These are phyloP conservation scores for Indicator maculatus DNA, from an alignment of 2,113 vertebrate species.

Conservation along the genomic window DNA sequence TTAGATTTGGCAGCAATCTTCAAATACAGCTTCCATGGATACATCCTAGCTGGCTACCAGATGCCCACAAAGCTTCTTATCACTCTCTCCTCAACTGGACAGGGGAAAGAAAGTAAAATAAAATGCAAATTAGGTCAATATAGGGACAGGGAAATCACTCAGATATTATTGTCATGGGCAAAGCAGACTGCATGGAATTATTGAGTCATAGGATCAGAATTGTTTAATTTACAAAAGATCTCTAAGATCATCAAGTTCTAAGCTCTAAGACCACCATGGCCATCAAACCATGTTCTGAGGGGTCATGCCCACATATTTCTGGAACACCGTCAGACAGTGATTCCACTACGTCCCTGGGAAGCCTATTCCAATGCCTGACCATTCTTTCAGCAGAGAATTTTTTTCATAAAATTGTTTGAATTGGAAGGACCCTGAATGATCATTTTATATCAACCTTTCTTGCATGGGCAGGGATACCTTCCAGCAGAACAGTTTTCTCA, in stretches of 20 bases:
- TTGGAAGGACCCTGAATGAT: neutral
- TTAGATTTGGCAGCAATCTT: neutral
- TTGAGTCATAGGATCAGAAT: neutral
- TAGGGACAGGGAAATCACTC: neutral
- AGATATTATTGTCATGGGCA: accelerated
- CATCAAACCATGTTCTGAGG: no score
- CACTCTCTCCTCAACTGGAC: neutral
- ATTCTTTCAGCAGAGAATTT: no score
- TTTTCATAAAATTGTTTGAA: neutral
- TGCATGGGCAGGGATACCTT: neutral
- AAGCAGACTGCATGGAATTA: neutral
- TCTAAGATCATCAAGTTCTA: no score
- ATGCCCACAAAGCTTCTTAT: accelerated
- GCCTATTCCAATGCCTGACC: no score
- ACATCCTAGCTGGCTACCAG: neutral
- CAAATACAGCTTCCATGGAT: accelerated
- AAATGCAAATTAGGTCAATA: accelerated
- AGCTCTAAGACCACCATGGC: no score
- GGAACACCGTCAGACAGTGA: no score
- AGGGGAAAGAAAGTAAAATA: accelerated
- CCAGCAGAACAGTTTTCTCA: neutral
- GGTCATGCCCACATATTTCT: no score
- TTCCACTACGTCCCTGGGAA: no score
- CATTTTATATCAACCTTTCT: neutral
- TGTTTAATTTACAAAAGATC: no score